Percentiles rank a stretch among this genome's conserved stretches.
Conservation (phyloP, 1,140 invertebrate species). For the Sipha flava region DNA sequence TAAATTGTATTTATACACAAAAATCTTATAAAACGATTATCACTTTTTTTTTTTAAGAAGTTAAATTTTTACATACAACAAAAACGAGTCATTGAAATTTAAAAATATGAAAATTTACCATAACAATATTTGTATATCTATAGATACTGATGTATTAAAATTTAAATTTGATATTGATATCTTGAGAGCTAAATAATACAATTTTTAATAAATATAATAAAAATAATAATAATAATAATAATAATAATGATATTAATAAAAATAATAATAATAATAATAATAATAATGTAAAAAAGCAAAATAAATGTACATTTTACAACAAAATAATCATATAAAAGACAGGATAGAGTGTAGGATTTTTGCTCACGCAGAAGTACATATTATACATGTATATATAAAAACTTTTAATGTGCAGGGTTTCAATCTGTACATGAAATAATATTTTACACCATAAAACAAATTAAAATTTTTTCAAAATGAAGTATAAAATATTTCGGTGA, state of each 20-base stretch:
- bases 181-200: slow-evolving; percentile 10
- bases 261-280: neutral
- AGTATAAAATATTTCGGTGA: neutral
- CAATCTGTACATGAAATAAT: slow-evolving; percentile 9
- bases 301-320: slow-evolving; percentile 19
- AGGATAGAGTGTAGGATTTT: slow-evolving; percentile 16
- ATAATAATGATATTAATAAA: slow-evolving; percentile 5
- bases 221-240: slow-evolving; percentile 2
- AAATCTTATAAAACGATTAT: slow-evolving; percentile 6
- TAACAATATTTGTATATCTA: neutral
- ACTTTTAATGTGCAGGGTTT: neutral
- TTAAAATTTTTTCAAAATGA: neutral
- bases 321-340: slow-evolving; percentile 7
- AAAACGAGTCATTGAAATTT: neutral
- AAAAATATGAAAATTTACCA: slow-evolving; percentile 1
- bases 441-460: slow-evolving; percentile 17
- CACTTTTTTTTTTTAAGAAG: slow-evolving; percentile 14
- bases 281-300: slow-evolving; percentile 22
- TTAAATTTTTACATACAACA: slow-evolving; percentile 1
- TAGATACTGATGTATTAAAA: neutral
- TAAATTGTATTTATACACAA: neutral
- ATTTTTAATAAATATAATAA: slow-evolving; percentile 25
- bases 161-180: slow-evolving; percentile 16
- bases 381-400: slow-evolving; percentile 15
- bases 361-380: slow-evolving; percentile 17